Evolutionary conservation across 2,888 invertebrate genomes (phyloP).

Genomic region (Leucoptera coffeella): DNA sequence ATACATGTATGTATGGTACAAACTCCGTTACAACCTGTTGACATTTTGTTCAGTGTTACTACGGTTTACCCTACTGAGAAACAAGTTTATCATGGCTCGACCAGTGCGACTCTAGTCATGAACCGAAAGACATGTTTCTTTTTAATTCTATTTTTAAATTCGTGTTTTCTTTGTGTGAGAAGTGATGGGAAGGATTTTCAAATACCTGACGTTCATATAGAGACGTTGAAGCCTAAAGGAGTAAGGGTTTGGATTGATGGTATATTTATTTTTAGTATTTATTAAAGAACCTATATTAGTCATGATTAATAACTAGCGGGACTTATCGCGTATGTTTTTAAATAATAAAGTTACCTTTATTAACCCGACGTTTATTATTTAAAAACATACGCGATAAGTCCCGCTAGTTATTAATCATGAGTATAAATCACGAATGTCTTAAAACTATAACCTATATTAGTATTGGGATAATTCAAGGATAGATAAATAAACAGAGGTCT

Average conservation of each 20-base stretch:
- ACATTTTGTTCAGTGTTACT: not conserved
- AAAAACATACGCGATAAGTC: too few relatives aligned
- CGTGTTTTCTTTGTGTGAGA: not conserved
- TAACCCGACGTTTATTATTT: too few relatives aligned
- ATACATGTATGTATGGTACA: not conserved
- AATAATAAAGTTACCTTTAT: too few relatives aligned
- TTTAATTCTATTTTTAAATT: not conserved
- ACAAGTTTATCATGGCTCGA: too few relatives aligned
- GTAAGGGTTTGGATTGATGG: conserved; percentile 55
- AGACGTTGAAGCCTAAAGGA: conserved; percentile 50
- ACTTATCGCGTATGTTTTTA: too few relatives aligned
- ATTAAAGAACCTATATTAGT: not conserved
- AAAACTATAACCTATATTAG: too few relatives aligned
- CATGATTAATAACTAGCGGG: too few relatives aligned
- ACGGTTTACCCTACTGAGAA: not conserved
- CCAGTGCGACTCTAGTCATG: not conserved
- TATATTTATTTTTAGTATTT: conserved; percentile 9
- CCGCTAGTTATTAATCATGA: too few relatives aligned
- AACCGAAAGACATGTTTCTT: not conserved
- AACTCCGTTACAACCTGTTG: not conserved
- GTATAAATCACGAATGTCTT: too few relatives aligned
- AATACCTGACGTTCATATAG: conserved; percentile 43
- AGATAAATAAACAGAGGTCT: too few relatives aligned
- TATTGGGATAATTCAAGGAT: too few relatives aligned
- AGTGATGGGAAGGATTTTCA: conserved; percentile 8